Conservation (phyloP, 2,797 vertebrate genomes). For the Threskiornis aethiopicus region DNA sequence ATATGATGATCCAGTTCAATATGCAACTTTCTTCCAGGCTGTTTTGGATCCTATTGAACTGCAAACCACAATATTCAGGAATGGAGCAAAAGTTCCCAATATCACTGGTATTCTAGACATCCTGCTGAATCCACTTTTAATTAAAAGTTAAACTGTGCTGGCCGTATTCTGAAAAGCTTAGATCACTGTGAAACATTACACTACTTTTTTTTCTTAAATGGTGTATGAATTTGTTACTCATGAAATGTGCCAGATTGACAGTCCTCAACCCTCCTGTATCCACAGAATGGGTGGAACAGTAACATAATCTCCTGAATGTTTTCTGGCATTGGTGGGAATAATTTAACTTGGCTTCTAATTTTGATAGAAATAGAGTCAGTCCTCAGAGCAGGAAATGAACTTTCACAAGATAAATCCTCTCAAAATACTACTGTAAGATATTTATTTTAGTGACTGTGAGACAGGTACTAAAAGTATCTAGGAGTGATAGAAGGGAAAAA, state of each 20-base stretch:
- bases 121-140: not conserved
- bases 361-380: not conserved
- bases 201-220: not conserved
- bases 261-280: not conserved
- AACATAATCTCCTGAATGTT: slow-evolving; percentile 10
- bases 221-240: slow-evolving; percentile 7
- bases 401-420: not conserved
- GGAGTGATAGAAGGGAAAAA: not conserved
- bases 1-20: not conserved
- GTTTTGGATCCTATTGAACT: not conserved
- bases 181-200: not conserved
- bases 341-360: slow-evolving; percentile 42
- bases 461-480: not conserved
- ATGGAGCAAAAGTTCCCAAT: not conserved
- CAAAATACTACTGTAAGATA: not conserved
- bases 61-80: not conserved
- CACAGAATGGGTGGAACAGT: slow-evolving; percentile 11
- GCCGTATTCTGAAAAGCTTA: not conserved
- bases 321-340: slow-evolving; percentile 11
- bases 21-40: not conserved
- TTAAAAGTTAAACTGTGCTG: not conserved
- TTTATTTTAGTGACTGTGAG: not conserved
- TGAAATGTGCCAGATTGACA: slow-evolving; percentile 20
- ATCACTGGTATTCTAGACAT: not conserved
- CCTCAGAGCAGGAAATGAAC: not conserved